These are phyloP conservation scores for Malurus cyaneus DNA, from an alignment of 2,113 vertebrate genomes.

Conservation along the genomic window DNA sequence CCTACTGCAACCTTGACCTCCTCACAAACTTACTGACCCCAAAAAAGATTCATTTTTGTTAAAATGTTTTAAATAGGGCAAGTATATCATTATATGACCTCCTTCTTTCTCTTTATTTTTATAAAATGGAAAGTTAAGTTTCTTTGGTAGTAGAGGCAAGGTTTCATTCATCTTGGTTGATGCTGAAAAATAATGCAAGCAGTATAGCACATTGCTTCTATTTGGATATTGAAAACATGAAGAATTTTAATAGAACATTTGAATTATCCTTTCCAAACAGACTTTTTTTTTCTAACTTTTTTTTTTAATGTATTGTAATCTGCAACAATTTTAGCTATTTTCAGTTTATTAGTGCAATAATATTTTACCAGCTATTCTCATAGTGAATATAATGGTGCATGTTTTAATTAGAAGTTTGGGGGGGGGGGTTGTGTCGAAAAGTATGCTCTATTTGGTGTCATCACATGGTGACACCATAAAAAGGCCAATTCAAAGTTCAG, in stretches of 20 bases:
- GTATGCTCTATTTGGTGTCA: not conserved
- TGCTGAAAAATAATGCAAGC: not conserved
- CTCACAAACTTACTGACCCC: not conserved
- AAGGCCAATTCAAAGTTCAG: not conserved
- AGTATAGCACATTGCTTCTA: not conserved
- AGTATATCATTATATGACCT: not conserved
- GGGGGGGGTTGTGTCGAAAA: not conserved
- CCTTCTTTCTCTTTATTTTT: not conserved
- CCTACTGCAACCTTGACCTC: not conserved
- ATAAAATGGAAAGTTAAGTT: not conserved
- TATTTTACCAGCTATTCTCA: not conserved
- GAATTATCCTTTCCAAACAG: not conserved
- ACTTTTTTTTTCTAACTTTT: too few relatives aligned
- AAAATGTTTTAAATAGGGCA: not conserved
- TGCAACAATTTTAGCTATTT: not conserved
- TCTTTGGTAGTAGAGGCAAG: not conserved
- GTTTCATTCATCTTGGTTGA: not conserved
- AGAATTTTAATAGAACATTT: not conserved
- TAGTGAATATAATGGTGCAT: not conserved
- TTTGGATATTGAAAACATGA: not conserved
- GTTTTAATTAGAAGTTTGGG: not conserved
- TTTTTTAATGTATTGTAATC: not conserved
- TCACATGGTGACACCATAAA: not conserved
- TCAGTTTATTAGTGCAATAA: not conserved
- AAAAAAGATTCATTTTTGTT: not conserved